Conservation (phyloP, 2,797 vertebrate genomes). For the Rhinella marina region DNA sequence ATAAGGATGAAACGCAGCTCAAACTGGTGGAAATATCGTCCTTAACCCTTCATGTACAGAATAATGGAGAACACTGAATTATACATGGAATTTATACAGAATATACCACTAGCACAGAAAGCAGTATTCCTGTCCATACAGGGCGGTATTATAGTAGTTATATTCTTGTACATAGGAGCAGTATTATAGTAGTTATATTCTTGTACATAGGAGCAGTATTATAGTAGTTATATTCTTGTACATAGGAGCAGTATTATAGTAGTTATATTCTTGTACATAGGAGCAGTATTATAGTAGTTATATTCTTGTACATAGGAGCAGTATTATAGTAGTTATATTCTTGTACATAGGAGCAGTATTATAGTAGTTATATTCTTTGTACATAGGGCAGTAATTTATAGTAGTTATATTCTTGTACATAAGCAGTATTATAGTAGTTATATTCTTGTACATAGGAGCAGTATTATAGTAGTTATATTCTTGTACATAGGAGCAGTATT, state of each 20-base stretch:
- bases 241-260: not conserved
- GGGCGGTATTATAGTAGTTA: not conserved
- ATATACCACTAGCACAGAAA: no score
- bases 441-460: no score
- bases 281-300: conserved; percentile 12
- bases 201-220: not conserved
- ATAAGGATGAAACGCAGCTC: conserved; percentile 28
- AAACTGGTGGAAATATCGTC: conserved; percentile 15
- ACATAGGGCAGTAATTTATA: not conserved
- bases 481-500: not conserved
- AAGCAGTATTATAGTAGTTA: no score
- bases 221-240: conserved; percentile 7
- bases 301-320: conserved; percentile 10
- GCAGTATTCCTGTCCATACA: not conserved
- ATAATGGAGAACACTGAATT: not conserved
- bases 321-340: conserved; percentile 8
- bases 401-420: not conserved
- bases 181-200: conserved; percentile 11
- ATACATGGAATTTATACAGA: not conserved
- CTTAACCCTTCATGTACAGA: conserved; percentile 18
- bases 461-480: not conserved
- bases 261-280: conserved; percentile 3
- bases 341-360: not conserved
- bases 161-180: not conserved
- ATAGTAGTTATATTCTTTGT: not conserved